Base-by-base conservation (phyloP, 2,113 vertebrate species). In the Lampris megalopsis region DNA sequence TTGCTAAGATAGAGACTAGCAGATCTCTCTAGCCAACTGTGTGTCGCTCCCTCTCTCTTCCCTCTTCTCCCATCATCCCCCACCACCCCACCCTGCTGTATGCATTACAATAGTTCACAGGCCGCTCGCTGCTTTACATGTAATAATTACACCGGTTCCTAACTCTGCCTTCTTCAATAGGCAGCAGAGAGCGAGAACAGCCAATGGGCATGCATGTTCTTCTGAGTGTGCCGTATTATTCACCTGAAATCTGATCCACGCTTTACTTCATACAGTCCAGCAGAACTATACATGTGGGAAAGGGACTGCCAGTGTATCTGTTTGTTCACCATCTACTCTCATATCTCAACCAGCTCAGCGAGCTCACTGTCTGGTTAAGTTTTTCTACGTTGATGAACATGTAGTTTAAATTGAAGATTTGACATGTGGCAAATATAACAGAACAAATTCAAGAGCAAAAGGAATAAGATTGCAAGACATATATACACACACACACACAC, bases 61-160 rank as follows among this genome's bases (percentile, higher is more conserved):
- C 63, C 56, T 48, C 57, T 43, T 71, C 63, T 10, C 62, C 61
- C 63, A 13, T 41, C 56, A 63, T 9, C 64, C 82, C 50, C 77
- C 68, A 63, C 45, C 49, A 52, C 64, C 53, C 43, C 75, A 57
- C 50, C 61, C 48, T 38, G 53, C 38, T 86, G 86, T 79, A 77
- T 35, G 54, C 87, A 87, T 92, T 90, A 84, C 80, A 90, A 89
- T 89, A 91, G 91, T 91, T 89, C 84, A 84, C 86, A 84, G 83
- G 84, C 82, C 62, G 80, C 89, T 82, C 85, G 70, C 80, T 75
- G 80, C 88, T 86, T 90, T 90, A 82, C 86, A 89, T 86, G 87
- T 90, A 85, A 91, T 94, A 92, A 94, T 92, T 89, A 92, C 83
- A 84, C 81, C 77, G 53, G 88, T 92, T 93, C 90, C 87, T 75